Evolutionary conservation across 2,888 invertebrate species (phyloP).

Genomic region (Ormyrus rosae): DNA sequence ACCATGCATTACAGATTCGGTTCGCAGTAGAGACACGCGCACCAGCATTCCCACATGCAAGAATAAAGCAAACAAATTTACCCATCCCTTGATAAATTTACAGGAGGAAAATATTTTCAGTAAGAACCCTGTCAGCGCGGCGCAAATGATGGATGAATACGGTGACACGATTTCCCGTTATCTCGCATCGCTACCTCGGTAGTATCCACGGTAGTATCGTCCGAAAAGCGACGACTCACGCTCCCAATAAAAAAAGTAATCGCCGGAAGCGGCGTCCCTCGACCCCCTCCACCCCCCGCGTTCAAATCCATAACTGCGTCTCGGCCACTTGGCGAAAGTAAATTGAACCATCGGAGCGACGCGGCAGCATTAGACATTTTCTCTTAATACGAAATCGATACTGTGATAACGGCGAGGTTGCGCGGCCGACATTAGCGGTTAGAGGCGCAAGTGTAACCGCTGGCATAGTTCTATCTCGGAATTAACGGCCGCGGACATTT

Average conservation of each 20-base stretch:
- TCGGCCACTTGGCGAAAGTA: constrained; percentile 22
- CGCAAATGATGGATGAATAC: too few relatives aligned
- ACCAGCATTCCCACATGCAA: too few relatives aligned
- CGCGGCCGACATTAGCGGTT: constrained; percentile 46
- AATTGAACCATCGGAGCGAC: constrained; percentile 42
- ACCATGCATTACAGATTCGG: too few relatives aligned
- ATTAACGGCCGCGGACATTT: constrained; percentile 63
- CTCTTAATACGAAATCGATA: constrained; percentile 58
- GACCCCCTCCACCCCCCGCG: not conserved
- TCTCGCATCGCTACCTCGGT: too few relatives aligned
- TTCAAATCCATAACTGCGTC: too few relatives aligned
- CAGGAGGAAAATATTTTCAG: too few relatives aligned
- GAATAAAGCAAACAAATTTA: too few relatives aligned
- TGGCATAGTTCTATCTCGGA: constrained; percentile 60
- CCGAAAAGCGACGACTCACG: not conserved
- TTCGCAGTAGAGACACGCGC: too few relatives aligned
- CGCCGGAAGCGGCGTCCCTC: not conserved
- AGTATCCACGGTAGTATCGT: too few relatives aligned
- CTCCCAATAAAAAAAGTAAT: constrained; percentile 18
- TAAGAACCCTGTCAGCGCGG: too few relatives aligned
- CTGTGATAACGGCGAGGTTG: constrained; percentile 31
- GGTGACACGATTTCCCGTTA: too few relatives aligned
- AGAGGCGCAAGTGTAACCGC: constrained; percentile 21
- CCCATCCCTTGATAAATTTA: too few relatives aligned
- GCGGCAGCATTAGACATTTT: constrained; percentile 43